Evolutionary conservation across 2,888 invertebrate genomes (phyloP), one percentile per base, ranked within the genome.

Genomic region (Drosophila antonietae): DNA sequence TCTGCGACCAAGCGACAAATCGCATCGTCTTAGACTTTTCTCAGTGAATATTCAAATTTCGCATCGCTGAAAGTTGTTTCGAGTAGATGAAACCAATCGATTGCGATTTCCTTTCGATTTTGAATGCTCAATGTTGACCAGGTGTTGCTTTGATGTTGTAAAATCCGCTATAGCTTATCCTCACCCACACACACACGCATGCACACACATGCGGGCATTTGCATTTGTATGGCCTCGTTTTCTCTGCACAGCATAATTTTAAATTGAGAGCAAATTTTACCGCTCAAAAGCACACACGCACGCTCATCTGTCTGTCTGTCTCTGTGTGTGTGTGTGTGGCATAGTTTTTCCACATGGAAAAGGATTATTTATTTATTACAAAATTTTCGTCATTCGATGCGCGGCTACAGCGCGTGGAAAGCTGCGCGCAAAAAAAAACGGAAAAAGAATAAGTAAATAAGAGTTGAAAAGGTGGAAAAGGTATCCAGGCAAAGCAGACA

Each of bases 351-450:
- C 84, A 71, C 70, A 71, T 66, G 68, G 76, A 75, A 84, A 89
- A 89, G 84, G 84, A 85, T 85, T 85, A 85, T 85, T 85, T 85
- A 85, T 85, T 85, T 85, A 85, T 85, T 85, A 85, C 89, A 72
- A 85, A 84, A 87, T 89, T 85, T 85, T 85, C 89, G 89, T 85
- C 89, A 85, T 85, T 85, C 84, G 84, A 85, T 85, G 84, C 88
- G 84, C 86, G 85, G 81, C 81, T 80, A 44, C 35, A 75, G 62
- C 83, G 82, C 86, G 88, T 75, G 89, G 83, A 88, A 88, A 88
- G 84, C 87, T 78, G 78, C 83, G 41, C 52, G 20, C 37, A 37
- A 39, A 66, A 47, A 65, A 69, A 75, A 41, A 6, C 9, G 15
- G 1, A 28, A 37, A 58, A 2, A 23, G 8, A 43, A 9, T 35